phyloP scores from a whole-genome alignment of 2,888 invertebrate species.

The Erebia ligea region DNA sequence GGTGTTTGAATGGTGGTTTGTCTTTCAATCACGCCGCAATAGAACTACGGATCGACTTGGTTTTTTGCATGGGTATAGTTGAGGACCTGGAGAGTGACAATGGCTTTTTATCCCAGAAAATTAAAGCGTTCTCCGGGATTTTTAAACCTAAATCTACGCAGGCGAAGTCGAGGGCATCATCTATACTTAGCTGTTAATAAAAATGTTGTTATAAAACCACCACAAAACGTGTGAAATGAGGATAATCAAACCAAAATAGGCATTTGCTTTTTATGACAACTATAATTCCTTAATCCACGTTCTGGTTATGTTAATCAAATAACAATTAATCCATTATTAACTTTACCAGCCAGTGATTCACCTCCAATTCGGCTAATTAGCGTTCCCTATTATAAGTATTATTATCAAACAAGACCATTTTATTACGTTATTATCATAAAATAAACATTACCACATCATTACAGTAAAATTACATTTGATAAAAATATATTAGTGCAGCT shows the following conservation, averaged over 20 bases:
- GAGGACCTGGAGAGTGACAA: too few relatives aligned
- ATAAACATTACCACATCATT: conserved; percentile 39
- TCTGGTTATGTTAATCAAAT: conserved; percentile 33
- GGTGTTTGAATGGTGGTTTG: too few relatives aligned
- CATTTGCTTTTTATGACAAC: conserved; percentile 10
- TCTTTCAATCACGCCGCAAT: too few relatives aligned
- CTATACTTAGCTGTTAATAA: neutral
- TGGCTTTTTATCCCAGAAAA: too few relatives aligned
- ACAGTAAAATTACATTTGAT: conserved; percentile 34
- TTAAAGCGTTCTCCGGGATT: too few relatives aligned
- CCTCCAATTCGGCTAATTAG: conserved; percentile 38
- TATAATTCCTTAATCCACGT: conserved; percentile 26
- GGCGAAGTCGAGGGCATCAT: neutral
- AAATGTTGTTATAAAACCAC: neutral
- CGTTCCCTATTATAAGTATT: conserved; percentile 35
- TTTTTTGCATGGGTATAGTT: too few relatives aligned
- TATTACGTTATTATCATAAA: conserved; percentile 42
- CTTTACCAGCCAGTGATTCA: conserved; percentile 37
- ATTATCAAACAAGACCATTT: conserved; percentile 39
- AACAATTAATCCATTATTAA: conserved; percentile 38
- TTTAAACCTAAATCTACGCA: too few relatives aligned
- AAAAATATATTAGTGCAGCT: conserved; percentile 31
- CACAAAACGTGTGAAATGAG: conserved; percentile 8
- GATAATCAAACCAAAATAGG: conserved; percentile 6
- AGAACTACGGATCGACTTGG: too few relatives aligned